Conservation (phyloP, 1,140 invertebrate genomes). For the Pseudomyrmex dendroicus region DNA sequence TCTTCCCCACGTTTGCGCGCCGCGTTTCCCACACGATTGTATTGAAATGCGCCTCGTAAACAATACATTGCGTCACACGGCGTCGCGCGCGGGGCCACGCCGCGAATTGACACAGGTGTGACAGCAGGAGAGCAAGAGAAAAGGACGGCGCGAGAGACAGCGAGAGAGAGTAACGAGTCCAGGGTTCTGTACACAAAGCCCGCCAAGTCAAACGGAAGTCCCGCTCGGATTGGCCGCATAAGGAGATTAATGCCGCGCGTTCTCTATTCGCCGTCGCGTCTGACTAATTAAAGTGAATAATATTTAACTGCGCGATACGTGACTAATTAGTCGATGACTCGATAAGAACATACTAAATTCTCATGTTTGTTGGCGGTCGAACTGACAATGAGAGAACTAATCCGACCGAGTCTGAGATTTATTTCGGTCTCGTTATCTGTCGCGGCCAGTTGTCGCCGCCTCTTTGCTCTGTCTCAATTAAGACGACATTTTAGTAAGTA, state of each 20-base stretch:
- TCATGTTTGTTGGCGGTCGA: too few relatives aligned
- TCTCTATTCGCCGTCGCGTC: background rate
- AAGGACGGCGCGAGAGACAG: background rate
- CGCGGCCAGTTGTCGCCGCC: too few relatives aligned
- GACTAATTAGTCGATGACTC: background rate
- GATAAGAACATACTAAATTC: background rate
- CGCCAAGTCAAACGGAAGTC: background rate
- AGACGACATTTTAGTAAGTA: too few relatives aligned
- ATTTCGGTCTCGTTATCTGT: background rate
- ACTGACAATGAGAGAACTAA: background rate
- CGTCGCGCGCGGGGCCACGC: constrained; percentile 58
- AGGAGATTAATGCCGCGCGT: background rate
- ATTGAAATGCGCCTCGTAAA: constrained; percentile 79
- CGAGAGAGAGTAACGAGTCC: background rate
- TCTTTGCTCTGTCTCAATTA: too few relatives aligned
- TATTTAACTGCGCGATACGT: background rate
- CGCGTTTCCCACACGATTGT: constrained; percentile 76
- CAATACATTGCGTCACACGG: constrained; percentile 76
- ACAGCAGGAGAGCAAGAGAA: constrained; percentile 58
- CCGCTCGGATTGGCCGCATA: background rate
- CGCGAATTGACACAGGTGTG: constrained; percentile 68
- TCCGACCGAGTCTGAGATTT: background rate
- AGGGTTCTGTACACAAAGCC: constrained; percentile 15
- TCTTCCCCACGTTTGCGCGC: constrained; percentile 69
- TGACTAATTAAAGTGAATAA: constrained; percentile 10